These are phyloP conservation scores for Hystrix brachyura DNA, from an alignment of 2,113 vertebrate genomes.

Conservation along the genomic window DNA sequence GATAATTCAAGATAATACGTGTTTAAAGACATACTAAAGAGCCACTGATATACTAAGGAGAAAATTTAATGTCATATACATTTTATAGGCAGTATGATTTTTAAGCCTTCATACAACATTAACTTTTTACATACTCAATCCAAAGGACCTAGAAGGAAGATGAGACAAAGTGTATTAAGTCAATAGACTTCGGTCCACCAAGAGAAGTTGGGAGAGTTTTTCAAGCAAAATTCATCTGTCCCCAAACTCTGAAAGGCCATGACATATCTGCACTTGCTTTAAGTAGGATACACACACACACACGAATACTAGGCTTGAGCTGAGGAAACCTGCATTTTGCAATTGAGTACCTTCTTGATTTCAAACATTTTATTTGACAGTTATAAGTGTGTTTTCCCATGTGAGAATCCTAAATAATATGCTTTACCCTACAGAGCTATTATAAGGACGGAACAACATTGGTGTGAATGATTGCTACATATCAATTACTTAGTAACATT, in stretches of 20 bases:
- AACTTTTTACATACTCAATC: neutral
- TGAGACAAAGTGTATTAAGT: neutral
- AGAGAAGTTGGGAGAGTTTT: neutral
- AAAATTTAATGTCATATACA: neutral
- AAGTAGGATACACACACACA: neutral
- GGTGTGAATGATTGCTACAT: neutral
- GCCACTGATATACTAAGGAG: neutral
- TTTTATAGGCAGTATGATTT: neutral
- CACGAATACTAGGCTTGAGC: neutral
- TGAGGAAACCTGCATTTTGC: neutral
- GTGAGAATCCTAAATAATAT: neutral
- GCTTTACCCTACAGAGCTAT: neutral
- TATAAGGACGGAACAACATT: neutral
- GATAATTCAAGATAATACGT: neutral
- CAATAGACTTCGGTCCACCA: neutral
- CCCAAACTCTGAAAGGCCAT: neutral
- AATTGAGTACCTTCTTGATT: neutral
- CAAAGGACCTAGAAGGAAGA: neutral
- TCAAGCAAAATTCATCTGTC: neutral
- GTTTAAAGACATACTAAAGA: neutral
- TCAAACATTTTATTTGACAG: neutral
- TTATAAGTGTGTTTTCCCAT: neutral
- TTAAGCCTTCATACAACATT: conserved; percentile 14
- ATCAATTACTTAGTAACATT: neutral
- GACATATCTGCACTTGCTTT: neutral